phyloP scores from a whole-genome alignment of 2,113 vertebrate genomes.

The Ailuropoda melanoleuca region DNA sequence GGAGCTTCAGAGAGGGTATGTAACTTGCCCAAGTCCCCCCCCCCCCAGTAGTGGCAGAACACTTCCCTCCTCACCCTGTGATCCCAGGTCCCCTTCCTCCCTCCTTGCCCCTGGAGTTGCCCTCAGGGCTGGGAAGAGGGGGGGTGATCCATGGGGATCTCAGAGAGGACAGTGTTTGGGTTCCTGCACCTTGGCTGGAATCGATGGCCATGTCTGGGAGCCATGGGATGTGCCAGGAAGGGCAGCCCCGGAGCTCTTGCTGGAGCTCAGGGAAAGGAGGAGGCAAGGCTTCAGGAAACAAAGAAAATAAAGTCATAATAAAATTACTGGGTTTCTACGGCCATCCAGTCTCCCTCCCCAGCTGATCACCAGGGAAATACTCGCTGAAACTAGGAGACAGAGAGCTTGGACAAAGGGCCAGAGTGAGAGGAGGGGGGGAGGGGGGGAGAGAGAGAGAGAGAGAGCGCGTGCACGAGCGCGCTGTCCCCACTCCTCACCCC shows the following conservation, averaged over 20 bases:
- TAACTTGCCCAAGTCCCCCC: background rate
- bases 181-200: background rate
- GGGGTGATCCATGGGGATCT: background rate
- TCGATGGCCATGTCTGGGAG: background rate
- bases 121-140: background rate
- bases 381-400: background rate
- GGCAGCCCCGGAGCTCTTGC: background rate
- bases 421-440: background rate
- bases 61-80: background rate
- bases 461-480: too few species aligned
- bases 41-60: background rate
- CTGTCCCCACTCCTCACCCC: too few species aligned
- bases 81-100: background rate
- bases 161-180: background rate
- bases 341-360: slow-evolving; percentile 13
- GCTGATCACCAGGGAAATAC: background rate
- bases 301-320: slow-evolving; percentile 33
- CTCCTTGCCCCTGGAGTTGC: background rate
- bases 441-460: fast-evolving
- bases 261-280: background rate
- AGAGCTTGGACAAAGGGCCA: background rate
- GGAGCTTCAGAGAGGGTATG: background rate
- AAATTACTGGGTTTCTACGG: slow-evolving; percentile 50
- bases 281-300: slow-evolving; percentile 17
- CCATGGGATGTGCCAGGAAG: background rate